phyloP scores from a whole-genome alignment of 2,797 vertebrate species.

The Acanthornis magna region DNA sequence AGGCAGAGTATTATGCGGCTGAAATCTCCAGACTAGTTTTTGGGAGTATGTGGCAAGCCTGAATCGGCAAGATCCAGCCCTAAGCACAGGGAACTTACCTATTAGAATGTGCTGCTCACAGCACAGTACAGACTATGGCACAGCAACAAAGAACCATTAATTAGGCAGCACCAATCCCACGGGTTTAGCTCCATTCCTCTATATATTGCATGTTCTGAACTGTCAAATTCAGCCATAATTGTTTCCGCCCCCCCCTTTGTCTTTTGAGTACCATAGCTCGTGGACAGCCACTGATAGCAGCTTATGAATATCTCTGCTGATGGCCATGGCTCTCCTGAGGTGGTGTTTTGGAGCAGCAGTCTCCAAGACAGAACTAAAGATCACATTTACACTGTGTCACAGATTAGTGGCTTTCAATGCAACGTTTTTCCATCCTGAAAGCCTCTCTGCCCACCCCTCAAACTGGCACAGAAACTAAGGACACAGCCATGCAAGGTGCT shows the following conservation, averaged over 20 bases:
- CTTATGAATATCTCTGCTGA: constrained; percentile 62
- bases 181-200: constrained; percentile 64
- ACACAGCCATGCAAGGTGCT: not conserved
- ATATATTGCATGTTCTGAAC: constrained; percentile 59
- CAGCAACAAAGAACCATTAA: constrained; percentile 61
- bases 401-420: constrained; percentile 19
- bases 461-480: not conserved
- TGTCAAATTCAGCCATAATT: constrained; percentile 67
- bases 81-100: constrained; percentile 32
- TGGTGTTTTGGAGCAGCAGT: constrained; percentile 46
- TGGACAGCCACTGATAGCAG: constrained; percentile 33
- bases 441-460: not conserved
- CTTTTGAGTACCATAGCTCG: constrained; percentile 52
- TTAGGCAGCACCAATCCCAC: constrained; percentile 63
- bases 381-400: not conserved
- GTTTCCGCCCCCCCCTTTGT: not conserved
- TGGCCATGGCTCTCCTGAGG: constrained; percentile 45
- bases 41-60: not conserved
- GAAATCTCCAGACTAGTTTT: not conserved
- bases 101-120: constrained; percentile 45
- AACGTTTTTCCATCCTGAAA: constrained; percentile 41
- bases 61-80: constrained; percentile 7
- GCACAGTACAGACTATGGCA: constrained; percentile 51
- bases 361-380: constrained; percentile 45
- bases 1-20: not conserved